Evolutionary conservation across 1,140 invertebrate genomes (phyloP).

Genomic region (Drosophila micromelanica): DNA sequence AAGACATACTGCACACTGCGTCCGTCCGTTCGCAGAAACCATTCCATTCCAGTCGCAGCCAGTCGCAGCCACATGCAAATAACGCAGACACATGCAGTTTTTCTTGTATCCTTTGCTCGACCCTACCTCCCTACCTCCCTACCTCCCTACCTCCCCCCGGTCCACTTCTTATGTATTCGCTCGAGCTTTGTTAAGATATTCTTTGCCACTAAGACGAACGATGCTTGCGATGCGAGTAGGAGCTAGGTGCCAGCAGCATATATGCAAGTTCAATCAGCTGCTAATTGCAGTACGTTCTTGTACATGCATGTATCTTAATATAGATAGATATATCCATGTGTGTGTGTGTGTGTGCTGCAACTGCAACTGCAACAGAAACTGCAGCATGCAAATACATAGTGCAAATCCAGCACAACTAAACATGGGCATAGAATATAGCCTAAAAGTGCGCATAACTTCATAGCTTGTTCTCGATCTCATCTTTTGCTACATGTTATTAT

Average conservation of each 20-base stretch:
- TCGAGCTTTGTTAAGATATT: slow-evolving; percentile 80
- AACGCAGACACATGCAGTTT: slow-evolving; percentile 81
- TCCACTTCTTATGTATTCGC: slow-evolving; percentile 69
- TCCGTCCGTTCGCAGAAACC: slow-evolving; percentile 55
- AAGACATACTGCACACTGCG: slow-evolving; percentile 58
- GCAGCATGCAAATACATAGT: slow-evolving; percentile 16
- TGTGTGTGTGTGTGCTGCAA: neutral
- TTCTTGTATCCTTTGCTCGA: slow-evolving; percentile 74
- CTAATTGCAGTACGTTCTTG: slow-evolving; percentile 71
- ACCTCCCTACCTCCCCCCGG: slow-evolving; percentile 8
- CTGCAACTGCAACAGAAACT: slow-evolving; percentile 31
- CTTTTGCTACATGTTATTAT: neutral
- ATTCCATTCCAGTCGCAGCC: slow-evolving; percentile 73
- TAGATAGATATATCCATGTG: slow-evolving; percentile 3
- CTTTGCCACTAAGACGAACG: slow-evolving; percentile 74
- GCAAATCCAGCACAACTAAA: neutral
- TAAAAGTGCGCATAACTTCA: slow-evolving; percentile 15
- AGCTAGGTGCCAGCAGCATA: slow-evolving; percentile 39
- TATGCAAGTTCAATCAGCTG: slow-evolving; percentile 79
- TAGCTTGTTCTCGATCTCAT: slow-evolving; percentile 15
- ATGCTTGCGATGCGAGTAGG: slow-evolving; percentile 56
- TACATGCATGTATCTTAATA: slow-evolving; percentile 6
- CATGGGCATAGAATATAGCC: neutral
- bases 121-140: too few species aligned
- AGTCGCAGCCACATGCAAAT: slow-evolving; percentile 79